Percentiles rank a stretch among this genome's conserved stretches.
phyloP scores from a whole-genome alignment of 2,888 invertebrate species.

The Pterobdella sp. region DNA sequence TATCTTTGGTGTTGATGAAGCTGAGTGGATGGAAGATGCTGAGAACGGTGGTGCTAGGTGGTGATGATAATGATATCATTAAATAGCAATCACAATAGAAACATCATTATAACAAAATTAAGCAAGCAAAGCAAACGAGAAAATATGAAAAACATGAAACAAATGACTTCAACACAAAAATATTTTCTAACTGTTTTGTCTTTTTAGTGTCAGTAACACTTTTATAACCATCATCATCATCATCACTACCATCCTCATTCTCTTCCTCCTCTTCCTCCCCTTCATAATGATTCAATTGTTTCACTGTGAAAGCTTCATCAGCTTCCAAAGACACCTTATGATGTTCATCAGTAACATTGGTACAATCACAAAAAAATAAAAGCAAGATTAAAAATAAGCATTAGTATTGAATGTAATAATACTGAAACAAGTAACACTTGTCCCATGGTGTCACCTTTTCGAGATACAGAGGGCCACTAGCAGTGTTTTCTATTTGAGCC shows the following conservation, averaged over 20 bases:
- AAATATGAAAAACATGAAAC: not conserved
- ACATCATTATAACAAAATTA: not conserved
- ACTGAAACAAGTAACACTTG: too few species aligned
- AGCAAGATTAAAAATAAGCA: too few species aligned
- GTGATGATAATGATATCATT: not conserved
- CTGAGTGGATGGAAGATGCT: slow-evolving; percentile 52
- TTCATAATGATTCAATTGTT: not conserved
- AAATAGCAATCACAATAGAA: not conserved
- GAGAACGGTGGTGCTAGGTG: not conserved
- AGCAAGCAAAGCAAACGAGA: not conserved
- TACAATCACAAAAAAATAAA: too few species aligned
- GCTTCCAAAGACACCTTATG: not conserved
- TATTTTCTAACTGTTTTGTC: not conserved
- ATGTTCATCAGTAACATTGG: too few species aligned
- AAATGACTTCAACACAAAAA: not conserved
- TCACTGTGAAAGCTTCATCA: not conserved
- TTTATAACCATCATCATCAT: not conserved
- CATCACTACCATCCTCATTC: not conserved
- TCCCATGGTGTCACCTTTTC: slow-evolving; percentile 85
- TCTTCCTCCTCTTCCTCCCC: not conserved
- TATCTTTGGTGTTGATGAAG: slow-evolving; percentile 73
- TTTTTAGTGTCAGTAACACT: not conserved
- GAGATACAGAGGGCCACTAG: slow-evolving; percentile 79
- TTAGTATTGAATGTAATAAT: too few species aligned
- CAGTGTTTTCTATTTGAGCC: slow-evolving; percentile 83